Conservation (phyloP, 2,797 vertebrate species). For the Molossus alvarezi region DNA sequence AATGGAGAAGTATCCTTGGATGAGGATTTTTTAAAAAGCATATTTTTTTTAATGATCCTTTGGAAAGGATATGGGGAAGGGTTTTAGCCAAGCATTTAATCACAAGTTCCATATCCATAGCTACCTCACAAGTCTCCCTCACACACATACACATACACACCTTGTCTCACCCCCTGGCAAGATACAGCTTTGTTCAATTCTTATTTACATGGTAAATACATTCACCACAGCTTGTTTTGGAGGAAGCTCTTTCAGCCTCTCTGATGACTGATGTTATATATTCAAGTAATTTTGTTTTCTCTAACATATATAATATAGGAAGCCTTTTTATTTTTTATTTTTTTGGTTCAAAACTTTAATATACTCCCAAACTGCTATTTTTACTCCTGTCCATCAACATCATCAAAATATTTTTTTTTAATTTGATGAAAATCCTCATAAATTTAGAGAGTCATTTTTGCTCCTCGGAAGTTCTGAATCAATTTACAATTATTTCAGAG, state of each 20-base stretch:
- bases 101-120: neutral
- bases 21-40: too few relatives aligned
- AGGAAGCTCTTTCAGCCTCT: neutral
- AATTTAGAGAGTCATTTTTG: neutral
- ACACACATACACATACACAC: rapidly evolving
- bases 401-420: neutral
- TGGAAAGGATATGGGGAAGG: neutral
- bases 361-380: neutral
- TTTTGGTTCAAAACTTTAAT: neutral
- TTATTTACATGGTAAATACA: neutral
- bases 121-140: neutral
- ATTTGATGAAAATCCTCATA: constrained; percentile 36
- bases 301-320: neutral
- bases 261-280: neutral
- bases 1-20: too few relatives aligned
- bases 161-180: neutral
- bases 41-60: neutral
- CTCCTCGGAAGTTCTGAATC: neutral
- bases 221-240: neutral
- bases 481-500: neutral
- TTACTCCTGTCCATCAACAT: neutral
- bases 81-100: neutral
- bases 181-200: neutral
- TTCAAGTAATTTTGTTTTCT: constrained; percentile 48
- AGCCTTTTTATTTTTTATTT: neutral